Evolutionary conservation across 2,113 vertebrate species (phyloP).

Genomic region (Potamarius usumacintae): DNA sequence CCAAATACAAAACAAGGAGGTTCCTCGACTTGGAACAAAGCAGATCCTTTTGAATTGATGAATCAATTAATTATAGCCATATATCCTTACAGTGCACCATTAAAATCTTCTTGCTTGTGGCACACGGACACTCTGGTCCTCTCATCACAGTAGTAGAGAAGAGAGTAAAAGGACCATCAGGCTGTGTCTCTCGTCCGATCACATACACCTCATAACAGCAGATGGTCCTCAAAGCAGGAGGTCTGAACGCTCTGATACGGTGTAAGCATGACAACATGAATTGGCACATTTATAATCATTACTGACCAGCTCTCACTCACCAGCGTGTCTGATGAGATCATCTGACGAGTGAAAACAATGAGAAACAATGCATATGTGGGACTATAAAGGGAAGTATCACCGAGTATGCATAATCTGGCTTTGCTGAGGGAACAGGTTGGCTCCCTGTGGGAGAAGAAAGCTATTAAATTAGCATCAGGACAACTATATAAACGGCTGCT

Average conservation of each 20-base stretch:
- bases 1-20: neutral
- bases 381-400: neutral
- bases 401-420: neutral
- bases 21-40: neutral
- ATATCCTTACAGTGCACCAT: neutral
- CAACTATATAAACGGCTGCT: conserved; percentile 21
- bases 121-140: neutral
- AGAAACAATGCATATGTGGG: neutral
- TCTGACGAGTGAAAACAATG: neutral
- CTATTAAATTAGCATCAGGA: conserved; percentile 14
- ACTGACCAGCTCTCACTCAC: conserved; percentile 10
- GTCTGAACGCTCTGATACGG: neutral
- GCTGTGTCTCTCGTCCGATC: conserved; percentile 39
- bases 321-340: neutral
- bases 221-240: conserved; percentile 26
- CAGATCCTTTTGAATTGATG: neutral
- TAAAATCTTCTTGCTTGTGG: neutral
- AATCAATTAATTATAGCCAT: neutral
- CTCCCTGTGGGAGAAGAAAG: conserved; percentile 15
- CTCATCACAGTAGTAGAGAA: neutral
- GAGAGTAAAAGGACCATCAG: conserved; percentile 4
- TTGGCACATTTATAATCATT: conserved; percentile 1
- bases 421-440: conserved; percentile 18
- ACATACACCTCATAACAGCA: conserved; percentile 20
- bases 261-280: conserved; percentile 12